Base-by-base conservation (phyloP, 1,140 invertebrate species). In the Tetramorium parvispinum region DNA sequence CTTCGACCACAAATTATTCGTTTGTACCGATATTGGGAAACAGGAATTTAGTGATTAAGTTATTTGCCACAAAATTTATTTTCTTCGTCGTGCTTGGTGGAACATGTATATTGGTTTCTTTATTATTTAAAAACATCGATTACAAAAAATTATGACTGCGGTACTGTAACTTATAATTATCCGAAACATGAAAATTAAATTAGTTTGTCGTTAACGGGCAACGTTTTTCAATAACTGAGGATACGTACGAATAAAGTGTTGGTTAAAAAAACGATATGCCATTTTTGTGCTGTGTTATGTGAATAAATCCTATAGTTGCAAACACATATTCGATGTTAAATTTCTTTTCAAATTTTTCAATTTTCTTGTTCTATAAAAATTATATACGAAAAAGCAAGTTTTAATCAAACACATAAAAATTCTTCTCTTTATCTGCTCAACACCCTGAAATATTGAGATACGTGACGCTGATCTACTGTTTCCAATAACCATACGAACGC, bases 1-100 rank as follows among this genome's bases (percentile, higher is more conserved):
- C 79, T 83, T 83, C 79, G 68, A 27, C 79, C 24, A 83, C 79
- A 83, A 83, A 83, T 83, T 83, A 40, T 75, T 83, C 40, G 40
- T 75, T 49, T 46, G 51, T 37, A 59, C n/a, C 68, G 70, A 61
- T 83, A 83, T 83, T 61, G 53, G 79, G 65, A 55, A 43, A 53
- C 32, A n/a, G 53, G 11, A 75, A 73, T 73, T 73, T 59, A 59
- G 55, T 43, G 79, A 46, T 73, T 73, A 82, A 57, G 63, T 55
- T 81, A 81, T 55, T 70, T 11, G 7, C 43, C n/a, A 11, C 13
- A 16, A 7, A 21, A 73, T 53, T 73, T 83, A 73, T 59, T 59
- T 81, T 75, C 18, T 68, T 16, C 32, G 71, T 21, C 10, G 53
- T 46, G 37, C n/a, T 55, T 18, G 63, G 27, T 37, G 16, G n/a